These are phyloP conservation scores for Polydrusus cervinus DNA, from an alignment of 2,888 invertebrate genomes.

Conservation along the genomic window DNA sequence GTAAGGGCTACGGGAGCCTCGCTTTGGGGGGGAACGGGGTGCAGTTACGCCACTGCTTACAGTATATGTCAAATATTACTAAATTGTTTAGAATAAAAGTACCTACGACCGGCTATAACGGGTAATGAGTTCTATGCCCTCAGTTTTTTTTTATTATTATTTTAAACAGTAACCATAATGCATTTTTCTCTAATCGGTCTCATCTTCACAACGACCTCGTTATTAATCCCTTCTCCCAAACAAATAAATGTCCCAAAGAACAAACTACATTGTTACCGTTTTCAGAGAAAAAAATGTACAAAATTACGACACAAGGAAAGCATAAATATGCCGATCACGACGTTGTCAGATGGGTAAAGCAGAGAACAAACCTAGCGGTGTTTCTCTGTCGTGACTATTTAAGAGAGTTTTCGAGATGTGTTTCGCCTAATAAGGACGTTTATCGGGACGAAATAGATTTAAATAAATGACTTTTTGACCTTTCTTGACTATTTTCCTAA, in stretches of 20 bases:
- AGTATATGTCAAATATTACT: too few relatives aligned
- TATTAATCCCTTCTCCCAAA: conserved; percentile 8
- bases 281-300: conserved; percentile 48
- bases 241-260: conserved; percentile 20
- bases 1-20: too few relatives aligned
- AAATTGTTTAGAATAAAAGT: too few relatives aligned
- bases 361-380: conserved; percentile 55
- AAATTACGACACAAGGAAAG: conserved; percentile 50
- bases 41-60: too few relatives aligned
- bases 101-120: not conserved
- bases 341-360: conserved; percentile 57
- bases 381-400: conserved; percentile 64
- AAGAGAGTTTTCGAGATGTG: conserved; percentile 56
- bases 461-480: conserved; percentile 55
- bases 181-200: conserved; percentile 14
- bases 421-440: conserved; percentile 53
- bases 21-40: too few relatives aligned
- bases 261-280: conserved; percentile 44
- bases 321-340: conserved; percentile 61
- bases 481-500: conserved; percentile 47
- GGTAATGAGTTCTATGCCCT: not conserved
- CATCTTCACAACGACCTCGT: conserved; percentile 17
- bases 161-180: not conserved
- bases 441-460: conserved; percentile 53
- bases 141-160: not conserved